phyloP scores from a whole-genome alignment of 92 coral and sea anemone genomes.

The Porites cylindrica region DNA sequence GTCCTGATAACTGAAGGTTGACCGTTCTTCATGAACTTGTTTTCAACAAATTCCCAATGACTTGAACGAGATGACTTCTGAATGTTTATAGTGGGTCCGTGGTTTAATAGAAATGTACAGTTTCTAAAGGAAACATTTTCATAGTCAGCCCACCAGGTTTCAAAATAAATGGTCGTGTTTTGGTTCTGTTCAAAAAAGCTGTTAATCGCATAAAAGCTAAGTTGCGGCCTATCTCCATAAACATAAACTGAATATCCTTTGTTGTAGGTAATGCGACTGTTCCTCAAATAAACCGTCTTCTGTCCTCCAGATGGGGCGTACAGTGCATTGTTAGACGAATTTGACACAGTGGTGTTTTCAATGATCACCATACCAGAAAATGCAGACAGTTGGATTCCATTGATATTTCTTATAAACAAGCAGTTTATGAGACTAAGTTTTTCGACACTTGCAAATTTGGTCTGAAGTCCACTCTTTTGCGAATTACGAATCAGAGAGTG shows the following conservation, averaged over 20 bases:
- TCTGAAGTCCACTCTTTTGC: not conserved
- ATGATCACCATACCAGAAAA: conserved; percentile 19
- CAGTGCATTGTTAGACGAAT: conserved; percentile 9
- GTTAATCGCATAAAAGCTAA: not conserved
- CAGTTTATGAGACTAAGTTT: conserved; percentile 4
- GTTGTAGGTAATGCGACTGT: conserved; percentile 23
- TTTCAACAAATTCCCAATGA: conserved; percentile 43
- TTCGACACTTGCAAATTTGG: not conserved
- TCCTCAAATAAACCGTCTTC: conserved; percentile 14
- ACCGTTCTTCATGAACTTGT: conserved; percentile 38
- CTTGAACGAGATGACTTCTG: not conserved
- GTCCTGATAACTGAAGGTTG: conserved; percentile 32
- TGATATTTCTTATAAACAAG: not conserved
- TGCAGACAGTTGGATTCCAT: conserved; percentile 5
- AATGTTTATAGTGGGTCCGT: conserved; percentile 42
- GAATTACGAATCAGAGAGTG: conserved; percentile 16
- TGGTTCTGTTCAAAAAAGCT: conserved; percentile 37
- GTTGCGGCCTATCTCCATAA: not conserved
- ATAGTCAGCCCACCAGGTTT: not conserved
- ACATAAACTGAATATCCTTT: conserved; percentile 12
- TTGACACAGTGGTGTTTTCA: conserved; percentile 23
- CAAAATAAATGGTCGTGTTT: conserved; percentile 1
- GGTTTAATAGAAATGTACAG: conserved; percentile 25
- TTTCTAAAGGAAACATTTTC: not conserved
- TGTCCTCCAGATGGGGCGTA: not conserved